Conservation (phyloP, 2,797 vertebrate species). For the Neoniphon sammara region DNA sequence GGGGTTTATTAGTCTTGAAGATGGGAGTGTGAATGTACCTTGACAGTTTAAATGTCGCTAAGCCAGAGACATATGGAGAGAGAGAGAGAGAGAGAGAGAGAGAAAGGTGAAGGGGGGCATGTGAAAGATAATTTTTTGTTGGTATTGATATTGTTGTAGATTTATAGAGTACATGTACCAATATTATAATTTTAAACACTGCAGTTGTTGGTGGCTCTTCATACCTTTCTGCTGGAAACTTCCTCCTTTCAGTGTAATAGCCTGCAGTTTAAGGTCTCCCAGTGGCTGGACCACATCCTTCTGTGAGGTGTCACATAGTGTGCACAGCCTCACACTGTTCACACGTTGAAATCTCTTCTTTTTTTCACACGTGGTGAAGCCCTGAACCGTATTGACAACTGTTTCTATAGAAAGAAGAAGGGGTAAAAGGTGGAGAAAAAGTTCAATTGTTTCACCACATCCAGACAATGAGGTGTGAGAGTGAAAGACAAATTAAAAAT, state of each 20-base stretch:
- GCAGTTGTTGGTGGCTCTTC: background rate
- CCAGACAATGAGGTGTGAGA: too few species aligned
- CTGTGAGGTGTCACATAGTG: conserved; percentile 39
- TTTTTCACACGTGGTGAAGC: fast-evolving
- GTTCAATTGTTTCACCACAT: too few species aligned
- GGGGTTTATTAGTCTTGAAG: fast-evolving
- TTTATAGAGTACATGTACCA: too few species aligned
- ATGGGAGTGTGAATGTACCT: background rate
- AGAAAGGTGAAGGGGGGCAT: background rate
- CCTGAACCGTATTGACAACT: fast-evolving
- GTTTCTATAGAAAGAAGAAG: conserved; percentile 34
- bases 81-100: background rate
- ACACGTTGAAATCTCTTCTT: background rate
- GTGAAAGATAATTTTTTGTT: too few species aligned
- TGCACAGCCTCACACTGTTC: background rate
- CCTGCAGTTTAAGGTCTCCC: conserved; percentile 24
- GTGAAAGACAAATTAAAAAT: background rate
- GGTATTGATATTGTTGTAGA: too few species aligned
- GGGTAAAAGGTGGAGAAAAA: background rate
- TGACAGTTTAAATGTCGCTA: conserved; percentile 52
- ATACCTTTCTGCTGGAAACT: conserved; percentile 56
- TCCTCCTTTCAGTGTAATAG: conserved; percentile 66
- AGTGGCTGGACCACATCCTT: conserved; percentile 30
- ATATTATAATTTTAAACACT: too few species aligned
- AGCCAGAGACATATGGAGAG: background rate